Evolutionary conservation across 2,888 invertebrate genomes (phyloP).

Genomic region (Oxytorus armatus): DNA sequence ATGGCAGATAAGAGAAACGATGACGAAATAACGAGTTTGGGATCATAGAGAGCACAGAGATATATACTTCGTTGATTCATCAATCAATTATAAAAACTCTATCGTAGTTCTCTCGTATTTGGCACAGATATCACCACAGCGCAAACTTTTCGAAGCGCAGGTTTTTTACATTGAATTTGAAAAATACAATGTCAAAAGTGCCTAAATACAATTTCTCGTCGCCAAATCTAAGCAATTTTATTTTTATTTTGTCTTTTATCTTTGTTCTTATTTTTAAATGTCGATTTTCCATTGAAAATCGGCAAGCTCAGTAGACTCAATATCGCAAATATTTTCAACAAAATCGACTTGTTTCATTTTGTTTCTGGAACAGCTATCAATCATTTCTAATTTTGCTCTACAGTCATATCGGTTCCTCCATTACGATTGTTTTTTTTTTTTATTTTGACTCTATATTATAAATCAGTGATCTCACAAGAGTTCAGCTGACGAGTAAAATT

Average conservation of each 20-base stretch:
- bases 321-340: too few species aligned
- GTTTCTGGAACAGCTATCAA: too few species aligned
- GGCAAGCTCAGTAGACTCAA: too few species aligned
- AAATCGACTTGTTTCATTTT: too few species aligned
- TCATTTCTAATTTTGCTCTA: too few species aligned
- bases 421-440: too few species aligned
- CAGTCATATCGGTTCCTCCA: too few species aligned
- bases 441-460: too few species aligned
- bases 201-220: neutral
- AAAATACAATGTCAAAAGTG: neutral
- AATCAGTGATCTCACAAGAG: too few species aligned
- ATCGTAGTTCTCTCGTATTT: neutral
- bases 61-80: conserved; percentile 40
- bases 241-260: neutral
- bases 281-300: too few species aligned
- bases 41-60: conserved; percentile 22
- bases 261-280: neutral
- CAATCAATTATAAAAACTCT: conserved; percentile 34
- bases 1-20: conserved; percentile 15
- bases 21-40: conserved; percentile 9
- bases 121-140: neutral
- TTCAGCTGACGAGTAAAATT: too few species aligned
- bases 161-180: neutral
- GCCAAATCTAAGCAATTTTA: too few species aligned
- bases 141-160: neutral